These are phyloP conservation scores for Sylvia atricapilla DNA, from an alignment of 2,113 vertebrate genomes.

Conservation along the genomic window DNA sequence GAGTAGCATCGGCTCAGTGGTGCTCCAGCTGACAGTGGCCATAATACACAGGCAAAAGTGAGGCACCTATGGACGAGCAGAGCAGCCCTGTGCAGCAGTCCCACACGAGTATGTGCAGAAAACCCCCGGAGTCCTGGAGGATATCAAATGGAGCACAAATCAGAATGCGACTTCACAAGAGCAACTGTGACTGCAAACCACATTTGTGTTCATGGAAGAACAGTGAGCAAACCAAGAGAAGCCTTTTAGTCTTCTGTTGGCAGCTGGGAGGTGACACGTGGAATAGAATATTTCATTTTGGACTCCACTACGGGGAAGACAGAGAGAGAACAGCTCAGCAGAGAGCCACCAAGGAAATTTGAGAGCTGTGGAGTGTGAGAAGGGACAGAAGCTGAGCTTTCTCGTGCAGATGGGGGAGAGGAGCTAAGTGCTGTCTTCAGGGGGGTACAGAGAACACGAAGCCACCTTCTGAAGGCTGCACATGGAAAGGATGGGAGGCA, in stretches of 20 bases:
- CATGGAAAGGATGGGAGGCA: neutral
- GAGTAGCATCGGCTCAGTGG: neutral
- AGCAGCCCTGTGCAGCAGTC: neutral
- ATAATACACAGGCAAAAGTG: neutral
- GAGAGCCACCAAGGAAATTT: neutral
- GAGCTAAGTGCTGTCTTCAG: neutral
- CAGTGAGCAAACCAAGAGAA: neutral
- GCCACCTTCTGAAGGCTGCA: neutral
- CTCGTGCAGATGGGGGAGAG: neutral
- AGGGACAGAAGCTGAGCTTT: neutral
- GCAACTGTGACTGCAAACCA: neutral
- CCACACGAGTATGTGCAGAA: neutral
- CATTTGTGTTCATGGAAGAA: neutral
- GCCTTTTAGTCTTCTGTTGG: neutral
- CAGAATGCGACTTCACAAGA: neutral
- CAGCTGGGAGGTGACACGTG: neutral
- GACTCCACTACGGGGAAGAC: neutral
- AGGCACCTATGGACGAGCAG: neutral
- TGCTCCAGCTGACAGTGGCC: neutral
- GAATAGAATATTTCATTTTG: neutral
- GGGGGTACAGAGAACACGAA: neutral
- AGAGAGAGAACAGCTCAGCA: neutral
- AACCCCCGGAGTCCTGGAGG: no score
- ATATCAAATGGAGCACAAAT: neutral
- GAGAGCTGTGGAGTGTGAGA: fast-evolving